These are phyloP conservation scores for Drosophila nebulosa DNA, from an alignment of 1,140 invertebrate genomes.

Conservation along the genomic window DNA sequence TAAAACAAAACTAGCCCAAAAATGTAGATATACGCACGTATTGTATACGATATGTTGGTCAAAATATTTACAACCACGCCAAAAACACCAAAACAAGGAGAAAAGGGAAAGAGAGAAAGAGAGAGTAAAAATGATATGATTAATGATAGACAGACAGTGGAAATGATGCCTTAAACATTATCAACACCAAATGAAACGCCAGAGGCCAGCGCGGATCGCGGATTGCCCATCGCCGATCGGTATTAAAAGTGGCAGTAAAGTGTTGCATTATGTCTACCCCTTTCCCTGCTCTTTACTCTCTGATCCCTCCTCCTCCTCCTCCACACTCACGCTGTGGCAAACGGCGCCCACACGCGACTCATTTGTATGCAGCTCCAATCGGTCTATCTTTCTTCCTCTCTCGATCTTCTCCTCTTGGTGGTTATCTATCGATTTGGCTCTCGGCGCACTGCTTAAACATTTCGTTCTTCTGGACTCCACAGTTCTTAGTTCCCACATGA, in stretches of 20 bases:
- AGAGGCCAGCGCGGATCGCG: neutral
- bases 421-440: slow-evolving; percentile 62
- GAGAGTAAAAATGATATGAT: slow-evolving; percentile 30
- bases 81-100: slow-evolving; percentile 4
- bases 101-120: neutral
- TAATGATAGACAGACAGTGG: slow-evolving; percentile 43
- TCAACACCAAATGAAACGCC: slow-evolving; percentile 26
- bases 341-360: slow-evolving; percentile 67
- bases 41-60: slow-evolving; percentile 63
- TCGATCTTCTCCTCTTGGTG: slow-evolving; percentile 20
- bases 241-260: slow-evolving; percentile 11
- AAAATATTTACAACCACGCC: slow-evolving; percentile 70
- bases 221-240: no score
- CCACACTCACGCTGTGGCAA: slow-evolving; percentile 41
- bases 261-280: slow-evolving; percentile 29
- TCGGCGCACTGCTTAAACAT: slow-evolving; percentile 62
- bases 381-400: slow-evolving; percentile 29
- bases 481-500: slow-evolving; percentile 38
- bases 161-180: slow-evolving; percentile 53
- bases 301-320: slow-evolving; percentile 12
- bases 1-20: slow-evolving; percentile 44
- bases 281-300: no score
- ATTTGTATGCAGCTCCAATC: slow-evolving; percentile 57
- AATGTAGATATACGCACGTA: neutral
- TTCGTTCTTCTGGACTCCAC: slow-evolving; percentile 23